Evolutionary conservation across 2,888 invertebrate species (phyloP), one percentile per base, ranked within the genome.

Genomic region (Xestia ashworthii): DNA sequence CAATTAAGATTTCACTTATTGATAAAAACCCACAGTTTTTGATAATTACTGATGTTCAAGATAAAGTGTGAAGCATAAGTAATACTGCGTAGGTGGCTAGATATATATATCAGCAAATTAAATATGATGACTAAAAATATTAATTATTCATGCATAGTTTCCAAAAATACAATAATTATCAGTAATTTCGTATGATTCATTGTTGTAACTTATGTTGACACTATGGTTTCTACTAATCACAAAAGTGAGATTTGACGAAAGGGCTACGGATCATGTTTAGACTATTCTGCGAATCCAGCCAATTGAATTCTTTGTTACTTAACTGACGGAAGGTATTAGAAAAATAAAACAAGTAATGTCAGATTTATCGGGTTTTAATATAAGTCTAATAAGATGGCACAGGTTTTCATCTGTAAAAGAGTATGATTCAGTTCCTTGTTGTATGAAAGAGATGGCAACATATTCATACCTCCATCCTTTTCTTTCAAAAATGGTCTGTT

Each of bases 31-130:
- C 25, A 32, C n/a, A 25, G 19, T 46, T 67, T 55, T 55, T 65
- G 0, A 48, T n/a, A 64, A 62, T 48, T 1, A 38, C 58, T 64
- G 74, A 74, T 65, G 62, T 44, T 9, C 5, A 25, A 14, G 80
- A 74, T 32, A 32, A 69, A 80, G 55, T 12, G 16, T 64, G 22
- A 19, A 25, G 16, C 19, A 41, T 14, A 19, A 11, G 32, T 32
- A 6, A 41, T n/a, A 25, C 14, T 48, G 38, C 48, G 62, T 48
- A 53, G 8, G 19, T 22, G 5, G 32, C 4, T 78, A 41, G 46
- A 46, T 78, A 58, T 48, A 58, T 48, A 38, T 25, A 41, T 67
- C 16, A 41, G 41, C 5, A 25, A 19, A 50, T 25, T 25, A 72
- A 38, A 22, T 11, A 25, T 58, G 25, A 44, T 44, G 14, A 4